phyloP scores from a whole-genome alignment of 2,888 invertebrate genomes.

The Parapristionchus giblindavisi region DNA sequence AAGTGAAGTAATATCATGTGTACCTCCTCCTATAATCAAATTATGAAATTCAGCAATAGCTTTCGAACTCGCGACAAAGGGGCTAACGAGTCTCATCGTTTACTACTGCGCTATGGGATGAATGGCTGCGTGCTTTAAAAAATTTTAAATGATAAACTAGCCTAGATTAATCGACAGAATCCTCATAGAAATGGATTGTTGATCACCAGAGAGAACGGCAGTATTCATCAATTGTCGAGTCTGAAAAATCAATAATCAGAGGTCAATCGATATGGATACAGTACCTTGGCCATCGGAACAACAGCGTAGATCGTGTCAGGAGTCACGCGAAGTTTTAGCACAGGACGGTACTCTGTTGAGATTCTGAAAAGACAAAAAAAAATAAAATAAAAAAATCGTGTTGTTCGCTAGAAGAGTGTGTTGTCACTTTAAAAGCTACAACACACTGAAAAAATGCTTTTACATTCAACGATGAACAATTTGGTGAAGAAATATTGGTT shows the following conservation, averaged over 20 bases:
- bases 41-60: too few relatives aligned
- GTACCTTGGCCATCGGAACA: slow-evolving; percentile 44
- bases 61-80: too few relatives aligned
- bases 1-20: slow-evolving; percentile 58
- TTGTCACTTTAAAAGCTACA: too few relatives aligned
- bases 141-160: too few relatives aligned
- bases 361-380: not conserved
- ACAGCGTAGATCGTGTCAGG: slow-evolving; percentile 46
- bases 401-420: too few relatives aligned
- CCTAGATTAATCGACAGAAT: slow-evolving; percentile 52
- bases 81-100: too few relatives aligned
- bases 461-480: too few relatives aligned
- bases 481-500: too few relatives aligned
- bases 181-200: slow-evolving; percentile 56
- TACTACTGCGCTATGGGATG: not conserved
- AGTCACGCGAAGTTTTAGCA: slow-evolving; percentile 53
- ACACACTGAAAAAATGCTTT: too few relatives aligned
- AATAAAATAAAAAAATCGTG: not conserved
- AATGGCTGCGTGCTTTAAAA: not conserved
- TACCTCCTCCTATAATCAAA: slow-evolving; percentile 15
- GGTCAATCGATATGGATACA: too few relatives aligned
- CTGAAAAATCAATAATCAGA: slow-evolving; percentile 41
- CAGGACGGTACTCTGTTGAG: slow-evolving; percentile 40
- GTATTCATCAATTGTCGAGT: slow-evolving; percentile 61
- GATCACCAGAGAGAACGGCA: slow-evolving; percentile 62